Evolutionary conservation across 2,888 invertebrate genomes (phyloP).

Genomic region (Temnothorax rugatulus): DNA sequence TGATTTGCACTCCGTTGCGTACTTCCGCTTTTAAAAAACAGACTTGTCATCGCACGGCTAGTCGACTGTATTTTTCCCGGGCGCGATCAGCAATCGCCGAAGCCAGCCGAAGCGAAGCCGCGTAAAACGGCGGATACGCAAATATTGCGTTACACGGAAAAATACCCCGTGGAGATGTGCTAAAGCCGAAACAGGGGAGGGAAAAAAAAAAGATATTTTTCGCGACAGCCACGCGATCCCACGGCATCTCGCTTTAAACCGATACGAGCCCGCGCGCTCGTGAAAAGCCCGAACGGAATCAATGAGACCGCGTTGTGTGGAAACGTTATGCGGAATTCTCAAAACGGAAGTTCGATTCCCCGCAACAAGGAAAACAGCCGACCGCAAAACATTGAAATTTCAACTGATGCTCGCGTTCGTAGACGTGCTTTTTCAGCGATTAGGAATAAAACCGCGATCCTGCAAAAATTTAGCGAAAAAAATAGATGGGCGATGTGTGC

Average conservation of each 20-base stretch:
- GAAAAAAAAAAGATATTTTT: slow-evolving; percentile 32
- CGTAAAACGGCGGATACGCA: slow-evolving; percentile 51
- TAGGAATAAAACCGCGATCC: slow-evolving; percentile 13
- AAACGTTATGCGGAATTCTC: slow-evolving; percentile 34
- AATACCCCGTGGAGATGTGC: slow-evolving; percentile 49
- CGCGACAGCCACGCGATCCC: slow-evolving; percentile 36
- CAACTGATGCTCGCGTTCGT: slow-evolving; percentile 28
- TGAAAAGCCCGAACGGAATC: slow-evolving; percentile 32
- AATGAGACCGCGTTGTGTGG: slow-evolving; percentile 39
- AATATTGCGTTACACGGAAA: slow-evolving; percentile 55
- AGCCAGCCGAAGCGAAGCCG: slow-evolving; percentile 32
- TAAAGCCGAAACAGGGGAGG: slow-evolving; percentile 36
- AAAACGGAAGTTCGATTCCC: slow-evolving; percentile 20
- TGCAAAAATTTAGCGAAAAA: slow-evolving; percentile 3
- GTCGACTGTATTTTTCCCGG: slow-evolving; percentile 17
- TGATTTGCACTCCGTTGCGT: background rate
- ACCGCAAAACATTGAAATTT: slow-evolving; percentile 59
- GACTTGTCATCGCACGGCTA: slow-evolving; percentile 29
- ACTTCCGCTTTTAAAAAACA: slow-evolving; percentile 10
- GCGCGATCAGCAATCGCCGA: slow-evolving; percentile 27
- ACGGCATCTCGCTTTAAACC: slow-evolving; percentile 43
- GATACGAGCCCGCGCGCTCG: slow-evolving; percentile 19
- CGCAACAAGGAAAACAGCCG: slow-evolving; percentile 41
- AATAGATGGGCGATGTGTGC: background rate
- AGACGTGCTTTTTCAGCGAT: background rate